A percentile compares a stretch with the other conserved stretches of the same genome.
Evolutionary conservation across 2,888 invertebrate genomes (phyloP).

Genomic region (Ornithoptera priamus): DNA sequence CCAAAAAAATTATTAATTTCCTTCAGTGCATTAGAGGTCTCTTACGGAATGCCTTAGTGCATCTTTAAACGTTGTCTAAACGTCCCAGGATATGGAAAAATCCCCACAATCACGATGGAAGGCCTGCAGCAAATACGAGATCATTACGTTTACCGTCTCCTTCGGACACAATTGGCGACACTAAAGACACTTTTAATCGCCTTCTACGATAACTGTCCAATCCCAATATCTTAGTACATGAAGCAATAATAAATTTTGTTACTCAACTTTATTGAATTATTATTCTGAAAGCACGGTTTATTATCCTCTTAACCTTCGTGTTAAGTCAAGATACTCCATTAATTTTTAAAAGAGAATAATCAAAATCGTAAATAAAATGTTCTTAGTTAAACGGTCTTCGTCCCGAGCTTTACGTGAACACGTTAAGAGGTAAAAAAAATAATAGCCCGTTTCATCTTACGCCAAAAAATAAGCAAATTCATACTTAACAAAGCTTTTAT

Average conservation of each 20-base stretch:
- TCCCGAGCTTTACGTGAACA: slow-evolving; percentile 33
- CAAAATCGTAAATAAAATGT: slow-evolving; percentile 36
- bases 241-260: background rate
- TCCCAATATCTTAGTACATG: too few relatives aligned
- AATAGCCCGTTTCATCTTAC: slow-evolving; percentile 35
- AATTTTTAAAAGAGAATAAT: slow-evolving; percentile 30
- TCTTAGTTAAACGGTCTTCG: slow-evolving; percentile 35
- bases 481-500: slow-evolving; percentile 35
- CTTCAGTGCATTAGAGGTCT: too few relatives aligned
- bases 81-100: too few relatives aligned
- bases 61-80: too few relatives aligned
- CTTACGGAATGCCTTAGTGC: too few relatives aligned
- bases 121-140: too few relatives aligned
- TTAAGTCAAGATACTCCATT: slow-evolving; percentile 20
- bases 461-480: slow-evolving; percentile 39
- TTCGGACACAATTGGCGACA: too few relatives aligned
- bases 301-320: slow-evolving; percentile 9
- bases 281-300: slow-evolving; percentile 8
- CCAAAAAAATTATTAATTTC: too few relatives aligned
- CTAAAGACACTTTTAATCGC: too few relatives aligned
- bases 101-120: too few relatives aligned
- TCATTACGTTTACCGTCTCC: too few relatives aligned
- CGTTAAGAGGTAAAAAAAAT: slow-evolving; percentile 36
- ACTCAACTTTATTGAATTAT: background rate
- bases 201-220: too few relatives aligned